Percentiles rank a stretch among this genome's conserved stretches.
Conservation (phyloP, 1,140 invertebrate species). For the Calliopsis andreniformis region DNA sequence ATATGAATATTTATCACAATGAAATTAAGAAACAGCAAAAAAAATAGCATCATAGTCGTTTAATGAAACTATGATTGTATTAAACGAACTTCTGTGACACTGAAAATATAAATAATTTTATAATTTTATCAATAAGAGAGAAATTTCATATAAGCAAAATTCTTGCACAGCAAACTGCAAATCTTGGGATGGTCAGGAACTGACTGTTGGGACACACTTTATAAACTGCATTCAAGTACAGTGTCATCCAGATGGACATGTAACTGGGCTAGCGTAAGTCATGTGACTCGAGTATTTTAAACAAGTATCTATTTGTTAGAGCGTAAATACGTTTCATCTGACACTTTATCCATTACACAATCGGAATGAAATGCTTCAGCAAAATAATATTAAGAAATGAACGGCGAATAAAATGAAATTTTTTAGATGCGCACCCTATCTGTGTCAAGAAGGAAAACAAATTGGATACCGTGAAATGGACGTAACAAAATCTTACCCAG, state of each 20-base stretch:
- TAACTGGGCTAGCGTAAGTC: conserved; percentile 16
- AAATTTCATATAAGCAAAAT: too few species aligned
- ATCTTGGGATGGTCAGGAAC: background rate
- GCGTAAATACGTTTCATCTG: background rate
- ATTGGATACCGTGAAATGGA: conserved; percentile 26
- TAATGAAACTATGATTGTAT: too few species aligned
- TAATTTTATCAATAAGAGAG: too few species aligned
- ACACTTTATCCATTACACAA: too few species aligned
- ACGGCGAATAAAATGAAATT: background rate
- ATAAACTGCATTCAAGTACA: background rate
- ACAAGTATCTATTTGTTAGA: background rate
- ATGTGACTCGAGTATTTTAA: background rate
- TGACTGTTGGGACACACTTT: background rate
- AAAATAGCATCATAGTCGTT: too few species aligned
- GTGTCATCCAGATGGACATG: background rate
- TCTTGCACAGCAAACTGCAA: conserved; percentile 1
- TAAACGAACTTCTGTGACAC: too few species aligned
- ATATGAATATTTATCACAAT: too few species aligned
- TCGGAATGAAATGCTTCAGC: too few species aligned
- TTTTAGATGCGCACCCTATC: conserved; percentile 24
- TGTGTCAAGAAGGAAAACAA: background rate
- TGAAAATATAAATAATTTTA: too few species aligned
- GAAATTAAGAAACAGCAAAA: too few species aligned
- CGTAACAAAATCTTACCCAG: conserved; percentile 24
- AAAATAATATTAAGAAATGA: background rate